Evolutionary conservation across 2,797 vertebrate genomes (phyloP), one percentile per base, ranked within the genome.

Genomic region (Anableps anableps): DNA sequence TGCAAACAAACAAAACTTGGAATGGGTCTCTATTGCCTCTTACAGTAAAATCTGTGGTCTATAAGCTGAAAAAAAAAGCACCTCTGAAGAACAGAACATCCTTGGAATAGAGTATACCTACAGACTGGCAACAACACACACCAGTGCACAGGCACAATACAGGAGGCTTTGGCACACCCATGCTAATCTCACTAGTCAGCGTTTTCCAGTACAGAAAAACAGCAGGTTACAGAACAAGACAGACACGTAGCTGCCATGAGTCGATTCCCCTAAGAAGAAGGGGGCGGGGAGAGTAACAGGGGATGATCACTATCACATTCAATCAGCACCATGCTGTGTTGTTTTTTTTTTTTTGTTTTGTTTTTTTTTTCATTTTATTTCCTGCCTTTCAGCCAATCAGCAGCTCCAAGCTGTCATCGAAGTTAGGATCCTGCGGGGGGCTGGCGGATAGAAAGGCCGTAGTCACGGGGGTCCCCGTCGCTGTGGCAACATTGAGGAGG

Each of bases 371-470:
- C n/a, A n/a, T n/a, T n/a, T 21, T 76, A 86, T 82, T 88, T 78
- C 81, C 85, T 70, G 83, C 80, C 72, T 79, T 77, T 94, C 89
- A 94, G 88, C 94, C 93, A 66, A 94, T 97, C 95, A 98, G 96
- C 96, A 98, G 96, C 95, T 98, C 97, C 95, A 98, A 97, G 95
- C 97, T 96, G 95, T 98, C 97, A 93, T 98, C 97, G 88, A 97
- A 97, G 95, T 94, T 97, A 94, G 97, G 96, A 85, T 98, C 97
- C 82, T 96, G 97, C 0, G 97, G 97, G 68, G 97, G 96, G 95
- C 97, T 97, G 95, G 97, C 96, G 93, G 97, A 96, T 94, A 98
- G 95, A 94, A 97, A 99, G 76, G 98, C 97, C 90, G 98, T 96
- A 94, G 99, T 95, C 86, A 98, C 91, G 10, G 94, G 93, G 90